Conservation (phyloP, 2,888 invertebrate species). For the Caenorhabditis drosophilae region DNA sequence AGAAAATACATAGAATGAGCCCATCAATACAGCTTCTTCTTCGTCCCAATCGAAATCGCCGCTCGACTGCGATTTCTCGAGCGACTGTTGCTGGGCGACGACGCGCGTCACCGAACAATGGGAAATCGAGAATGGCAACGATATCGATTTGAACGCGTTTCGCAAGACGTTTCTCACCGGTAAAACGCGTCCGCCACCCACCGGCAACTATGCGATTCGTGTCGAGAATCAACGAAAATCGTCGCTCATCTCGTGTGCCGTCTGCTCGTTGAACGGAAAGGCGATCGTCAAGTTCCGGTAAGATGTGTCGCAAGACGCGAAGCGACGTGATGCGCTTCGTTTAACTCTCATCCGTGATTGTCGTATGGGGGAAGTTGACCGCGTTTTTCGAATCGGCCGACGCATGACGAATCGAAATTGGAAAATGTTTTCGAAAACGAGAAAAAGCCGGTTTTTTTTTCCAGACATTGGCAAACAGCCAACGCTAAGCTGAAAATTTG, state of each 20-base stretch:
- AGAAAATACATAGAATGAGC: neutral
- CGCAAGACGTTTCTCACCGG: conserved; percentile 50
- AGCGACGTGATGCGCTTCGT: neutral
- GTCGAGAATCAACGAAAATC: conserved; percentile 29
- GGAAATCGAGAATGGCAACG: conserved; percentile 32
- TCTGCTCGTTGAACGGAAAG: conserved; percentile 39
- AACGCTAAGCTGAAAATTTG: conserved; percentile 46
- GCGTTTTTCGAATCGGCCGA: neutral
- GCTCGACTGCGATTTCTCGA: conserved; percentile 43
- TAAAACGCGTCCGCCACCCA: conserved; percentile 48
- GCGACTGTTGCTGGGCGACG: conserved; percentile 43
- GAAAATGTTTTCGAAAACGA: too few species aligned
- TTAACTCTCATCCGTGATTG: too few species aligned
- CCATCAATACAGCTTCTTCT: neutral
- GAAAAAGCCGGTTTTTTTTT: too few species aligned
- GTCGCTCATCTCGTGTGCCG: conserved; percentile 39
- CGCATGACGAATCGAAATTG: conserved; percentile 17
- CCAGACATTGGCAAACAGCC: conserved; percentile 56
- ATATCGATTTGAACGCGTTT: conserved; percentile 48
- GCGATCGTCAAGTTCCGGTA: conserved; percentile 45
- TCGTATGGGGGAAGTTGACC: too few species aligned
- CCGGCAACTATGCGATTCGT: conserved; percentile 41
- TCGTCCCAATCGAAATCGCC: conserved; percentile 9
- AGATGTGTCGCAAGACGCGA: too few species aligned
- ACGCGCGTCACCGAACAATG: conserved; percentile 37